Evolutionary conservation across 2,888 invertebrate species (phyloP), one percentile per base, ranked within the genome.

Genomic region (Caradrina clavipalpis): DNA sequence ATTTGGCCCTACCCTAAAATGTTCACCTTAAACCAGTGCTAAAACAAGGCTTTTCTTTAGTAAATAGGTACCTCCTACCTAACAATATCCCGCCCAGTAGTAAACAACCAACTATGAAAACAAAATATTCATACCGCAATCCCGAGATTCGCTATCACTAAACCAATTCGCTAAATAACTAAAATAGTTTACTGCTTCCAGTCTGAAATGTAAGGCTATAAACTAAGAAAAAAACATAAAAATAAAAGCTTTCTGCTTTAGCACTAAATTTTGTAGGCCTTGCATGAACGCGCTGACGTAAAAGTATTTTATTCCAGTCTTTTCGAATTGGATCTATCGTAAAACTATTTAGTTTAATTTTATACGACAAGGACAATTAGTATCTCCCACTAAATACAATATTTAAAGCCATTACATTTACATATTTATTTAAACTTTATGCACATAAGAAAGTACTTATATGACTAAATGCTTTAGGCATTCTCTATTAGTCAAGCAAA

Each of bases 131-230:
- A 76, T 54, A 47, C 61, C 49, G 54, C 57, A 79, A 79, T 65
- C 64, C 49, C 54, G 47, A 49, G 58, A 62, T 75, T 75, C 17
- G 17, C 69, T 58, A 64, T 69, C 47, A 64, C 80, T 61, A 59
- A 77, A 74, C 61, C 75, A 79, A 64, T 64, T 26, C 57, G 26
- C 45, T 75, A 57, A 79, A 79, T 77, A 54, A 64, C 63, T 55
- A 50, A 73, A 22, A 21, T 26, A 26, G 47, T 64, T 60, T 64
- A 72, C 59, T 57, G 35, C 51, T 64, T 4, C 21, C 42, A 59
- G 2, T 4, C n/a, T 19, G 51, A n/a, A 59, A 59, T 21, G 22
- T 42, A 49, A 54, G 51, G 47, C 53, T 15, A 65, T 61, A 72
- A 61, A 76, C 42, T 0, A 50, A 21, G 50, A 61, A 50, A 21